Conservation (phyloP, 92 coral and sea anemone genomes). For the Bergia sp. region DNA sequence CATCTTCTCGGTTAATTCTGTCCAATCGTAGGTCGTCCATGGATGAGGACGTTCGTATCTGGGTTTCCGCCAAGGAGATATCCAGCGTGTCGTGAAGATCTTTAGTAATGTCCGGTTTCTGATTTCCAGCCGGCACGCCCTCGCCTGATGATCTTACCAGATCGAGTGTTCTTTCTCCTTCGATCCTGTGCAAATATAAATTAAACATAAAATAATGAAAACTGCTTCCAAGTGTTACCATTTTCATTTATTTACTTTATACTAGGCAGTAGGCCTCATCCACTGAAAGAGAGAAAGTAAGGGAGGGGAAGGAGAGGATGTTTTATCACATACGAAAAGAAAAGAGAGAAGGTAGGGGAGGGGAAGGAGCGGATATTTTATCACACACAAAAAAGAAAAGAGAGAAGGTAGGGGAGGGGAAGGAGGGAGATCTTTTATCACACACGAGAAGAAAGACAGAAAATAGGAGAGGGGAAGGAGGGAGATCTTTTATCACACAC, state of each 20-base stretch:
- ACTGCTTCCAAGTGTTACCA: no score
- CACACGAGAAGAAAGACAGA: not conserved
- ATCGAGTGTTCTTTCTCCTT: constrained; percentile 14
- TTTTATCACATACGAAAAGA: not conserved
- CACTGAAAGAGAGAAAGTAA: no score
- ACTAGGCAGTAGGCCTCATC: no score
- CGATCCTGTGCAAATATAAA: not conserved
- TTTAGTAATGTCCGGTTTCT: constrained; percentile 28
- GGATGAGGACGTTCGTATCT: constrained; percentile 16
- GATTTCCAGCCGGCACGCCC: not conserved
- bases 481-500: not conserved
- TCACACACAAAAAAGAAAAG: not conserved
- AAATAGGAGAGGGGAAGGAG: not conserved
- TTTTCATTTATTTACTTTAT: no score
- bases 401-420: not conserved
- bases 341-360: not conserved
- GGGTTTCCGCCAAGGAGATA: not conserved
- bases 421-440: no score
- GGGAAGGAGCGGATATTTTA: no score
- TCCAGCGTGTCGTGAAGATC: constrained; percentile 17
- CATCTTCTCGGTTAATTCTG: constrained; percentile 22
- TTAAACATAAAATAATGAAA: no score
- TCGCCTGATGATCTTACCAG: constrained; percentile 8
- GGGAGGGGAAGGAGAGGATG: not conserved
- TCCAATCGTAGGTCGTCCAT: constrained; percentile 30